A percentile compares a stretch with the other conserved stretches of the same genome.
Conservation (phyloP, 2,888 invertebrate genomes). For the Drosophila villosipedis region DNA sequence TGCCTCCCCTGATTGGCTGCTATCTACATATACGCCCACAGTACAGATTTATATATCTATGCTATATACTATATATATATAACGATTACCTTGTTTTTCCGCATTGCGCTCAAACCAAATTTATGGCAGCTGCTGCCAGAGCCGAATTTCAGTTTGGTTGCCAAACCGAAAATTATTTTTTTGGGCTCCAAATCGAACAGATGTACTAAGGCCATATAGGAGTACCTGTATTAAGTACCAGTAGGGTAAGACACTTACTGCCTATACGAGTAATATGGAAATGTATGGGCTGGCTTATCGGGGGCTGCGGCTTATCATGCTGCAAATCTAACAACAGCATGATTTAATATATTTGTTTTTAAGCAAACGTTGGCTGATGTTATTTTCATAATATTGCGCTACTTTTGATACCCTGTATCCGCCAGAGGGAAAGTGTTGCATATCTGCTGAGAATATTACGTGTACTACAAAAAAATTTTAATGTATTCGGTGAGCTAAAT, state of each 20-base stretch:
- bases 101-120: slow-evolving; percentile 45
- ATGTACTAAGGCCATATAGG: slow-evolving; percentile 27
- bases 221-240: slow-evolving; percentile 41
- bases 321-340: slow-evolving; percentile 70
- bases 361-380: slow-evolving; percentile 59
- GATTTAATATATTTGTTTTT: slow-evolving; percentile 72
- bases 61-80: slow-evolving; percentile 27
- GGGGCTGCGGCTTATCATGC: slow-evolving; percentile 49
- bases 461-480: no score
- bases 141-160: slow-evolving; percentile 16
- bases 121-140: slow-evolving; percentile 57
- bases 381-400: slow-evolving; percentile 42
- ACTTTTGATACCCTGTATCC: slow-evolving; percentile 27
- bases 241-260: slow-evolving; percentile 27
- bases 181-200: slow-evolving; percentile 35
- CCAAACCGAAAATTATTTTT: slow-evolving; percentile 43
- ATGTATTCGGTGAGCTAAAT: background rate
- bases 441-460: background rate
- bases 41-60: slow-evolving; percentile 41
- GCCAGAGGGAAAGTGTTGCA: background rate
- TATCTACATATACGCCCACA: slow-evolving; percentile 41
- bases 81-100: slow-evolving; percentile 57
- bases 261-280: slow-evolving; percentile 57
- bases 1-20: slow-evolving; percentile 15
- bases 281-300: slow-evolving; percentile 70